Conservation (phyloP, 1,140 invertebrate genomes). For the Drosophila bocqueti region DNA sequence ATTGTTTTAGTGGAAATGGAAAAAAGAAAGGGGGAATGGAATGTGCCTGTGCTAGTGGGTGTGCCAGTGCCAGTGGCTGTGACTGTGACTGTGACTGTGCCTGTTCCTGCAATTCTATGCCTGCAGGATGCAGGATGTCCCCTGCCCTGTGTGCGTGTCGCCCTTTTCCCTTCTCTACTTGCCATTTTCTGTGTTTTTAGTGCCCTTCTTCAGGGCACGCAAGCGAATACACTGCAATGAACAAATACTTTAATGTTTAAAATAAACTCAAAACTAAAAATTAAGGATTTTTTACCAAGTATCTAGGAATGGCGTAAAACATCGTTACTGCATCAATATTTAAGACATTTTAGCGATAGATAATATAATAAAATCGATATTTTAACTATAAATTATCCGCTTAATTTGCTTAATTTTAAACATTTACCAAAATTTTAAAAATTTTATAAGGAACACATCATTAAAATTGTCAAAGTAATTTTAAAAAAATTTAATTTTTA, state of each 20-base stretch:
- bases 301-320: no score
- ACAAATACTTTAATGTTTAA: not conserved
- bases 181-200: not conserved
- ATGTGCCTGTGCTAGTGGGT: not conserved
- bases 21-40: not conserved
- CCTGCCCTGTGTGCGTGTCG: constrained; percentile 17
- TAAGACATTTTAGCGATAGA: no score
- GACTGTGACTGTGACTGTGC: not conserved
- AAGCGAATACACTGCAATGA: not conserved
- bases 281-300: not conserved
- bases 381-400: no score
- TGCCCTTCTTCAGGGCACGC: constrained; percentile 13
- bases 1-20: not conserved
- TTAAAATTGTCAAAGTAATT: no score
- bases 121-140: constrained; percentile 27
- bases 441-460: no score
- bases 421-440: no score
- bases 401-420: no score
- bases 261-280: not conserved
- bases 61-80: not conserved
- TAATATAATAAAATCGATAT: no score
- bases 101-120: constrained; percentile 3
- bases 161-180: not conserved
- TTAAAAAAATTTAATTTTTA: no score
- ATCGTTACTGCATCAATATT: no score